phyloP scores from a whole-genome alignment of 2,888 invertebrate genomes.

The Seladonia tumulorum region DNA sequence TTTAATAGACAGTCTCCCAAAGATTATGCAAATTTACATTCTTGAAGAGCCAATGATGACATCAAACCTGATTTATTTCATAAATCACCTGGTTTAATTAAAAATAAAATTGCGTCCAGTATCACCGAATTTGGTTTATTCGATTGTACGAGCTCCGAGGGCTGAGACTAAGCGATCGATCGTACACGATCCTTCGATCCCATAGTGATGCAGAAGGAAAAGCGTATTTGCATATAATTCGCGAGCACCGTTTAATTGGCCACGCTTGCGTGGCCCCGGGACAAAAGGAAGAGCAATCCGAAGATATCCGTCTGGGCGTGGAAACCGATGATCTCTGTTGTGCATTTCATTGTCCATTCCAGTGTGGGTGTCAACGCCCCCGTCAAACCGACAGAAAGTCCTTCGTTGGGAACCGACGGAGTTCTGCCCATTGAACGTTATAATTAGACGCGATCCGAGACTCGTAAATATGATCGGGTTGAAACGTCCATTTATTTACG shows the following conservation, averaged over 20 bases:
- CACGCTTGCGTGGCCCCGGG: slow-evolving; percentile 34
- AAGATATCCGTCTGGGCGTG: slow-evolving; percentile 75
- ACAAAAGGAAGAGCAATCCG: slow-evolving; percentile 54
- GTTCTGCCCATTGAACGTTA: slow-evolving; percentile 58
- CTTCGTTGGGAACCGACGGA: slow-evolving; percentile 37
- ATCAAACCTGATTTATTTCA: no score
- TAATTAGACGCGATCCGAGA: slow-evolving; percentile 65
- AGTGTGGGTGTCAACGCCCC: slow-evolving; percentile 82
- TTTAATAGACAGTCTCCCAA: background rate
- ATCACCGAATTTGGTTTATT: background rate
- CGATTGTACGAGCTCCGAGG: background rate
- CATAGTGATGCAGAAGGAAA: background rate
- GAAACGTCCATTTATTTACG: slow-evolving; percentile 58
- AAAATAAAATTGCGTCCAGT: background rate
- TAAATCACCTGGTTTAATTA: no score
- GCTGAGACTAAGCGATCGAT: background rate
- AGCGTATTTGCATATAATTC: slow-evolving; percentile 20
- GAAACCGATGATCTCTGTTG: slow-evolving; percentile 73
- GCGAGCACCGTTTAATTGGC: slow-evolving; percentile 52
- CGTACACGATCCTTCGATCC: background rate
- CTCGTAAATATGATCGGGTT: slow-evolving; percentile 66
- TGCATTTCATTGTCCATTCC: slow-evolving; percentile 78
- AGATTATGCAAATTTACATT: background rate
- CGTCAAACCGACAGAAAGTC: slow-evolving; percentile 73
- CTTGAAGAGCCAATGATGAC: no score